These are phyloP conservation scores for Gulo gulo DNA, from an alignment of 2,113 vertebrate genomes.

Conservation along the genomic window DNA sequence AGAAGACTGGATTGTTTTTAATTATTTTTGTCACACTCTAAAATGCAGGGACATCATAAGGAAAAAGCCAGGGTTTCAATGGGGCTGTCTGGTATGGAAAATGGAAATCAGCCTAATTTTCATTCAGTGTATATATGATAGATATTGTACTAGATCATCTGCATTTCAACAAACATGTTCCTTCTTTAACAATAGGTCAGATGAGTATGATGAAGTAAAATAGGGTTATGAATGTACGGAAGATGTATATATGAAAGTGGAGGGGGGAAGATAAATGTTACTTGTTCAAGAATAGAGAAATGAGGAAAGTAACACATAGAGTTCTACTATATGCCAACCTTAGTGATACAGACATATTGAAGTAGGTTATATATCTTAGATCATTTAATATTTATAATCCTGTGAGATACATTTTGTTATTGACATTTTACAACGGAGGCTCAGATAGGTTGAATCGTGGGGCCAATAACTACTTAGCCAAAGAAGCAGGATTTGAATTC, in stretches of 20 bases:
- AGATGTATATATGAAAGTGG: not conserved
- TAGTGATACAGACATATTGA: slow-evolving; percentile 31
- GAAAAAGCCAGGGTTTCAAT: not conserved
- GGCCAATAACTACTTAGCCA: not conserved
- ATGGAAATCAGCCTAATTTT: slow-evolving; percentile 1
- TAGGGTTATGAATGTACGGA: not conserved
- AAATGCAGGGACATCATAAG: slow-evolving; percentile 4
- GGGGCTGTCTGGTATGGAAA: not conserved
- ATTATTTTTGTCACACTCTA: slow-evolving; percentile 39
- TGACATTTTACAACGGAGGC: slow-evolving; percentile 19
- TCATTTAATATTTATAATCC: slow-evolving; percentile 48
- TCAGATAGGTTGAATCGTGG: not conserved
- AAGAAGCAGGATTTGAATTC: slow-evolving; percentile 39
- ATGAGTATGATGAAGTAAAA: slow-evolving; percentile 55
- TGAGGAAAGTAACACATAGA: slow-evolving; percentile 60
- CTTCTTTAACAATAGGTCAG: slow-evolving; percentile 40
- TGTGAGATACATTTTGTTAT: not conserved
- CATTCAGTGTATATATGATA: not conserved
- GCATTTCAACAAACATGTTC: slow-evolving; percentile 36
- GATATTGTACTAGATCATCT: not conserved
- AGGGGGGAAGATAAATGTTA: not conserved
- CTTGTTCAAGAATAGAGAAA: slow-evolving; percentile 57
- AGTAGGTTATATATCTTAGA: slow-evolving; percentile 23
- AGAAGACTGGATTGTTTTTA: not conserved
- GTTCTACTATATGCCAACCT: slow-evolving; percentile 1